Conservation (phyloP, 2,113 vertebrate species). For the Morone saxatilis region DNA sequence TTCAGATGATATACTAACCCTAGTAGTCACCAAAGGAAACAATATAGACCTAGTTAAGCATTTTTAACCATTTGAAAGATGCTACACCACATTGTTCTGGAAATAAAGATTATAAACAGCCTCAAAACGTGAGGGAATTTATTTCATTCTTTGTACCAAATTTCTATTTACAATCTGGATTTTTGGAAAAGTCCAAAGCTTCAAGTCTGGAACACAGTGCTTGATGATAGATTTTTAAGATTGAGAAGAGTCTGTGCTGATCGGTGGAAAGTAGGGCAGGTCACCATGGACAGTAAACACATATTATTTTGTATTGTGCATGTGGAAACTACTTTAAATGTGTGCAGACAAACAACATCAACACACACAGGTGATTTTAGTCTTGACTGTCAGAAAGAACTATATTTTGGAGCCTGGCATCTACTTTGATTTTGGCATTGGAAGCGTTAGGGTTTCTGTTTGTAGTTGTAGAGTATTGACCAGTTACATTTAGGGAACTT, state of each 20-base stretch:
- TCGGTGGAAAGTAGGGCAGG: background rate
- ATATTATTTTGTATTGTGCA: background rate
- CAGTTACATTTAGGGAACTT: too few relatives aligned
- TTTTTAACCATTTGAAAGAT: background rate
- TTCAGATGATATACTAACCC: background rate
- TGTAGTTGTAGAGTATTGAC: too few relatives aligned
- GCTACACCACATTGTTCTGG: background rate
- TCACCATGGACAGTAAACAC: background rate
- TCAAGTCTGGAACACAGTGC: background rate
- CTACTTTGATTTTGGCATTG: too few relatives aligned
- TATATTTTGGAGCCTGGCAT: background rate
- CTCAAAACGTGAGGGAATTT: background rate
- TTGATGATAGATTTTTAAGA: constrained; percentile 16
- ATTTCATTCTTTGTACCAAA: background rate
- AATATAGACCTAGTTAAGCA: background rate
- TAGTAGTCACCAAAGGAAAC: background rate
- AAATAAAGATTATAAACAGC: background rate
- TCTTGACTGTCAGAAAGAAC: background rate
- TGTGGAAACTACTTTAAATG: background rate
- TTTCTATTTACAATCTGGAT: background rate
- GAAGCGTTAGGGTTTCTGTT: too few relatives aligned
- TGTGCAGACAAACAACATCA: background rate
- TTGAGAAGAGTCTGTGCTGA: background rate
- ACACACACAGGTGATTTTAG: background rate
- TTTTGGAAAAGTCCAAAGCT: background rate